Evolutionary conservation across 2,797 vertebrate species (phyloP), one percentile per base, ranked within the genome.

Genomic region (Paguma larvata): DNA sequence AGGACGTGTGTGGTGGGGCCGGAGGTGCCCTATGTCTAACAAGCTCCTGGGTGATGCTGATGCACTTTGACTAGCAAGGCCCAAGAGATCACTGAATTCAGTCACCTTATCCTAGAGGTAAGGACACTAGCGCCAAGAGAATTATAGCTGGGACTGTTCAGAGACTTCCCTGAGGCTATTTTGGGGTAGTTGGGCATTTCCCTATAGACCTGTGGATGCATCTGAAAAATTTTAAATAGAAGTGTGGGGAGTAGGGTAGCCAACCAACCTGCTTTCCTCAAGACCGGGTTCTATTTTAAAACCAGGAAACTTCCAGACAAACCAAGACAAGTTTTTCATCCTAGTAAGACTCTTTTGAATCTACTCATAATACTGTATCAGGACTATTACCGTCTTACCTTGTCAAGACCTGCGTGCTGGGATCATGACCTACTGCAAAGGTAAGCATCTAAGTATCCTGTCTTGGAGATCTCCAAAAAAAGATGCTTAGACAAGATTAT

Each of bases 221-320:
- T 23, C 51, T 78, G 56, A 95, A 91, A 34, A 65, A 38, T 70
- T 59, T 46, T 63, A 92, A 92, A 79, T 2, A 92, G 44, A 94
- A 92, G 30, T 30, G 4, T 56, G 67, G 5, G n/a, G 46, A 79
- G 3, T 23, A 41, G 23, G 6, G 27, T 77, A 12, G 41, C 23
- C 38, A 70, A 27, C n/a, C 56, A 67, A n/a, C 38, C 44, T 82
- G 12, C 25, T 38, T 72, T 89, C 93, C 21, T 19, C 59, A 30
- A 18, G 48, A 46, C n/a, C 38, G 23, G 19, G 34, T 91, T 83
- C 12, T 77, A 78, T 92, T 96, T 89, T 80, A 84, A 96, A 94
- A 82, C 18, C 27, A 41, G 25, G 30, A 80, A 85, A 70, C 25
- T 12, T 46, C 30, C 19, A 25, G 32, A 46, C 7, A 89, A 88